phyloP scores from a whole-genome alignment of 2,113 vertebrate genomes.

The Todiramphus saurophagus region DNA sequence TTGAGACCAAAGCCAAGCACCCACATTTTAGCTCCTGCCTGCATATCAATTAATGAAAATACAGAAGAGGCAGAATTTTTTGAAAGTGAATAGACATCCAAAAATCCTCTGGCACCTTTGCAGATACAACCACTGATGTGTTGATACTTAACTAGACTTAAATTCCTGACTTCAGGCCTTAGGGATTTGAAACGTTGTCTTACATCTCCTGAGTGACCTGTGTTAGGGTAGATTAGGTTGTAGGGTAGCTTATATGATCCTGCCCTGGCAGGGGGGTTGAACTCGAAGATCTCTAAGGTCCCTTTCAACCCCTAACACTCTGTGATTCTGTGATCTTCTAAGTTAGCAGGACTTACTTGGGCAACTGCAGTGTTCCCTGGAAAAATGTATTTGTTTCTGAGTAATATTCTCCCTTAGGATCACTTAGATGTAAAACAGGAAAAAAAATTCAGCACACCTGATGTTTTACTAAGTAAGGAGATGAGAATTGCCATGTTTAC shows the following conservation, averaged over 20 bases:
- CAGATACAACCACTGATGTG: not conserved
- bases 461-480: slow-evolving; percentile 32
- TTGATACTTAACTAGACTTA: not conserved
- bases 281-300: too few species aligned
- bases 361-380: not conserved
- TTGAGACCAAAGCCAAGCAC: not conserved
- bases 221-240: too few species aligned
- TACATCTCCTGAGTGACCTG: too few species aligned
- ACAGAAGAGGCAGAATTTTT: not conserved
- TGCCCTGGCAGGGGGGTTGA: too few species aligned
- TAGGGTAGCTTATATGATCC: too few species aligned
- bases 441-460: not conserved
- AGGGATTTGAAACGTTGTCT: not conserved
- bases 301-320: too few species aligned
- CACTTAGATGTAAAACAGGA: not conserved
- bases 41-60: not conserved
- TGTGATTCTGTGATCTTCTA: too few species aligned
- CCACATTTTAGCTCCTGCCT: not conserved
- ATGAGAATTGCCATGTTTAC: not conserved
- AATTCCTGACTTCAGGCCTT: not conserved
- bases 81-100: not conserved
- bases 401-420: not conserved
- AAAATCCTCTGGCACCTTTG: not conserved
- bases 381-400: not conserved
- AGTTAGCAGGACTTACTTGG: not conserved